These are phyloP conservation scores for Agrypnia vestita DNA, from an alignment of 1,140 invertebrate species.

Conservation along the genomic window DNA sequence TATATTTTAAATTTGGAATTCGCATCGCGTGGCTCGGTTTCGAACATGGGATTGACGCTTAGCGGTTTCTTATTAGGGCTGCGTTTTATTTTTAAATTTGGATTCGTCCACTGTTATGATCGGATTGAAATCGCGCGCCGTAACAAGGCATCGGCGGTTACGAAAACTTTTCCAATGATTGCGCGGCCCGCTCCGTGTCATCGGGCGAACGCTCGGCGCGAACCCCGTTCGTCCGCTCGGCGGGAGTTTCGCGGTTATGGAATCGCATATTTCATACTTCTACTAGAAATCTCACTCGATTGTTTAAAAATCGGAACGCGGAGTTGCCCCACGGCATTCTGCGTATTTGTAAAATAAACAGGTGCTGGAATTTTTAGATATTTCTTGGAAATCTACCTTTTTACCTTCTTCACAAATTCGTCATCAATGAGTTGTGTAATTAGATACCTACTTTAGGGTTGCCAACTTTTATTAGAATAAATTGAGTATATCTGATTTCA, in stretches of 20 bases:
- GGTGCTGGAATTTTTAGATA: too few relatives aligned
- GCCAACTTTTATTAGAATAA: too few relatives aligned
- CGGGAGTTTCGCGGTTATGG: slow-evolving; percentile 8
- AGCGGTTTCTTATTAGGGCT: slow-evolving; percentile 17
- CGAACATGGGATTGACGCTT: background rate
- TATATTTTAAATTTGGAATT: slow-evolving; percentile 27
- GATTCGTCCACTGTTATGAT: slow-evolving; percentile 19
- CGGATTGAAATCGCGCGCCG: slow-evolving; percentile 17
- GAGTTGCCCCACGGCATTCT: background rate
- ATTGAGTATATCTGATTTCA: too few relatives aligned
- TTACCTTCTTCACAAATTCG: too few relatives aligned
- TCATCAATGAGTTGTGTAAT: too few relatives aligned
- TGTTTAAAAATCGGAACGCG: slow-evolving; percentile 27
- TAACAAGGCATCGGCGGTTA: slow-evolving; percentile 34
- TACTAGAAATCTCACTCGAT: slow-evolving; percentile 1
- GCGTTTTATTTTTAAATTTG: slow-evolving; percentile 27
- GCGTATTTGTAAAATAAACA: background rate
- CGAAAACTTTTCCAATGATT: slow-evolving; percentile 40
- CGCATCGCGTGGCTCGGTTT: slow-evolving; percentile 1
- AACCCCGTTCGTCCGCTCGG: background rate
- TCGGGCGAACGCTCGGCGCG: background rate
- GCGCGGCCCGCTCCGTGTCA: slow-evolving; percentile 18
- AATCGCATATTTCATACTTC: slow-evolving; percentile 2
- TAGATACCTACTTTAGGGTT: too few relatives aligned
- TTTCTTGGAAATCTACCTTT: too few relatives aligned